These are phyloP conservation scores for Andrena fulva DNA, from an alignment of 2,888 invertebrate species.

Conservation along the genomic window DNA sequence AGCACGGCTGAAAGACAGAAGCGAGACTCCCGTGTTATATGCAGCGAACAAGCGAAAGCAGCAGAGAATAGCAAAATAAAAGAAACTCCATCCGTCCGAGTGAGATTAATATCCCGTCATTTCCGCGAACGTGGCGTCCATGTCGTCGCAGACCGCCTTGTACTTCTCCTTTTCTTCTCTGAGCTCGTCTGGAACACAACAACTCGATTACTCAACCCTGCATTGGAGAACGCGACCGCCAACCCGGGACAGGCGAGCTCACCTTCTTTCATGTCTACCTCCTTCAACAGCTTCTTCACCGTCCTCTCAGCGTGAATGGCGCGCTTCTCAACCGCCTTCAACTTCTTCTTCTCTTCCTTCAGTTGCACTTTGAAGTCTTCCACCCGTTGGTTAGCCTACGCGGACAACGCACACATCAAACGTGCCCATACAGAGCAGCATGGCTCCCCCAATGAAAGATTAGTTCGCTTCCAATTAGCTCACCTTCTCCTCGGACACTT, in stretches of 20 bases:
- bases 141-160: constrained; percentile 91
- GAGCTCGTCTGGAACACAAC: constrained; percentile 86
- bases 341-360: constrained; percentile 78
- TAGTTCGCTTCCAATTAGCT: background rate
- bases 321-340: constrained; percentile 82
- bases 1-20: constrained; percentile 32
- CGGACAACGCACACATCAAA: constrained; percentile 4
- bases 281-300: constrained; percentile 80
- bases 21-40: constrained; percentile 48
- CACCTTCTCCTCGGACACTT: constrained; percentile 84
- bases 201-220: background rate
- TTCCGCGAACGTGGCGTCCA: constrained; percentile 91
- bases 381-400: constrained; percentile 83
- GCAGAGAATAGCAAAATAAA: constrained; percentile 60
- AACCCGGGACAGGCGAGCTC: background rate
- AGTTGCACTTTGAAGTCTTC: constrained; percentile 82
- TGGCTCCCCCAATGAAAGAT: too few relatives aligned
- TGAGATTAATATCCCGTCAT: constrained; percentile 88
- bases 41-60: constrained; percentile 70
- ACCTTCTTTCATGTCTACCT: constrained; percentile 83
- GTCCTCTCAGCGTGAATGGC: constrained; percentile 81
- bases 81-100: constrained; percentile 47
- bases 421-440: too few relatives aligned
- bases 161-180: constrained; percentile 91
- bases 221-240: background rate